Base-by-base conservation (phyloP, 2,113 vertebrate species). In the Leuciscus idus region DNA sequence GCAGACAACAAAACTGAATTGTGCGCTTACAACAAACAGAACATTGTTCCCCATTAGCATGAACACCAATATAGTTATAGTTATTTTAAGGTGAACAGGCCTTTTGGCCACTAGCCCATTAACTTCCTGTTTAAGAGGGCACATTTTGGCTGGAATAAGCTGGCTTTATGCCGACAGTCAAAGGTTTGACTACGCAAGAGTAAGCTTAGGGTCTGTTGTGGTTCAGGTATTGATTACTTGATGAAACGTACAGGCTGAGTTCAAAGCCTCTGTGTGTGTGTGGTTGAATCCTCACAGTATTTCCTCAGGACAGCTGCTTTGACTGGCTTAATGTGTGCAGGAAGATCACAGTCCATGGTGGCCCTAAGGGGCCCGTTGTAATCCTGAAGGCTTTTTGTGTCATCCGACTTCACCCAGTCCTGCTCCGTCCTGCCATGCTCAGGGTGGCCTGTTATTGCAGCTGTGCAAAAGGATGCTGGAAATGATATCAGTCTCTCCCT, bases 391-490 rank as follows among this genome's bases (percentile, higher is more conserved):
- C 64, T 86, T 81, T 81, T 10, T 64, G 59, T 81, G 64, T 82
- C 80, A 70, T 82, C 28, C 81, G 28, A 70, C 81, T 82, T 70
- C 59, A 78, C 84, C 73, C 43, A 62, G 19, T 57, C 61, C 61
- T 70, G 28, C 48, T 73, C 9, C 28, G 26, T 26, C 80, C 23
- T n/a, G 48, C 26, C 68, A 30, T 43, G 82, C 15, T 33, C 76
- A 48, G 52, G 26, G n/a, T 73, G 62, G 36, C 28, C 36, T 86
- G 85, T 86, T 86, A 10, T 81, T 86, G 77, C 85, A 86, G 85
- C 85, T 86, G 85, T 62, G 62, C 30, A 39, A 48, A 3, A 70
- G 33, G 75, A 85, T 85, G 84, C 77, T 80, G 52, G 39, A 23
- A 86, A 73, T 70, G 7, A 43, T 52, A 28, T 48, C 61, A 28